These are phyloP conservation scores for Eremophila alpestris DNA, from an alignment of 2,797 vertebrate species.

Conservation along the genomic window DNA sequence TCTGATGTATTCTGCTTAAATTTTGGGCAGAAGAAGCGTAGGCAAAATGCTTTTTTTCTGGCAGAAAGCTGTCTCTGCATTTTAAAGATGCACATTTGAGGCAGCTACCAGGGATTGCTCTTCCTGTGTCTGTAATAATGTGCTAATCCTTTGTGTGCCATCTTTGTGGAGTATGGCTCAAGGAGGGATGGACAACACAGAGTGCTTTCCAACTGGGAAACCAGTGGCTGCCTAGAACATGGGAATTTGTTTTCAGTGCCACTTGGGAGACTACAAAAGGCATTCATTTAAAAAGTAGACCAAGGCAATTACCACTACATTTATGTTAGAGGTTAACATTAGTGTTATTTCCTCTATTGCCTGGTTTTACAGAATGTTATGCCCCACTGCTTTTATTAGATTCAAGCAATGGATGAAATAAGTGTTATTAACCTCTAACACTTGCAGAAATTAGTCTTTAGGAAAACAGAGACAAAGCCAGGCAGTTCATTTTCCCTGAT, in stretches of 20 bases:
- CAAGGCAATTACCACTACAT: conserved; percentile 71
- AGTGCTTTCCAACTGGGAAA: conserved; percentile 11
- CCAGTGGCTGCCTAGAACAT: conserved; percentile 22
- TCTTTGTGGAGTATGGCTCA: not conserved
- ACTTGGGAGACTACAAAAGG: conserved; percentile 64
- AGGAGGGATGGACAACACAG: not conserved
- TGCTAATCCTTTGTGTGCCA: not conserved
- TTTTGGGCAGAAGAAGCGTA: not conserved
- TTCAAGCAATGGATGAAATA: conserved; percentile 75
- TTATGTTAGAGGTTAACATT: conserved; percentile 75
- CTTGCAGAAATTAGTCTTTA: conserved; percentile 71
- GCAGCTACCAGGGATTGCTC: not conserved
- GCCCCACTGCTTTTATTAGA: conserved; percentile 77
- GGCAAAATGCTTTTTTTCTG: not conserved
- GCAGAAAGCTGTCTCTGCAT: not conserved
- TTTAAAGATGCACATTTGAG: not conserved
- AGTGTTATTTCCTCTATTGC: conserved; percentile 74
- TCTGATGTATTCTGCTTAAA: not conserved
- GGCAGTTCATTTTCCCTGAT: not conserved
- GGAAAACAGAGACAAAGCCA: conserved; percentile 56
- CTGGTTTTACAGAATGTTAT: conserved; percentile 71
- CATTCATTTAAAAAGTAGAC: conserved; percentile 70
- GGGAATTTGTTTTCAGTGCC: not conserved
- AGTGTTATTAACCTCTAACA: conserved; percentile 76
- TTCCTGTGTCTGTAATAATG: not conserved